A percentile compares a stretch with the other conserved stretches of the same genome.
phyloP scores from a whole-genome alignment of 2,113 vertebrate genomes.

The Leucosticte australis region DNA sequence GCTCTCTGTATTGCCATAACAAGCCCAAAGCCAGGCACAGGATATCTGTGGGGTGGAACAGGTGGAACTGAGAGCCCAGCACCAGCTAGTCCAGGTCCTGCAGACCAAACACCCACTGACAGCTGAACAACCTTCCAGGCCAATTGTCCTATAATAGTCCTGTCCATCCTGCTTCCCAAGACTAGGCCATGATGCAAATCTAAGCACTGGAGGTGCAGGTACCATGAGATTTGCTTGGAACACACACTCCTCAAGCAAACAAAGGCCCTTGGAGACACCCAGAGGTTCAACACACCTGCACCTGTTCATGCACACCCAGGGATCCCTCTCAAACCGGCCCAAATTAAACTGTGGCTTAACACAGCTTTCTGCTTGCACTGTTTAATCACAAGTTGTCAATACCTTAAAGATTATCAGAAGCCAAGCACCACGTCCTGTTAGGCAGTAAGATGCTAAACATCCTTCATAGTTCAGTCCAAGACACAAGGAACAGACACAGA shows the following conservation, averaged over 20 bases:
- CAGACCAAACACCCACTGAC: not conserved
- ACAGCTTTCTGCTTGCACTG: not conserved
- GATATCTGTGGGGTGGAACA: not conserved
- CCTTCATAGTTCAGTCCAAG: not conserved
- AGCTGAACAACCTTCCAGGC: not conserved
- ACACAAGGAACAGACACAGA: not conserved
- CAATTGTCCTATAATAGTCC: not conserved
- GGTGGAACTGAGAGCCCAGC: not conserved
- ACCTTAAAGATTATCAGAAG: not conserved
- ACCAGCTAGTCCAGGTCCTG: not conserved
- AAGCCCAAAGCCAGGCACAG: not conserved
- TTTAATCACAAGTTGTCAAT: not conserved
- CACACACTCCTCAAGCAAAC: not conserved
- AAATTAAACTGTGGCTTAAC: not conserved
- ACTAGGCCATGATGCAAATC: not conserved
- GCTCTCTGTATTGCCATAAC: not conserved
- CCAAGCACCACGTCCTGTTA: not conserved
- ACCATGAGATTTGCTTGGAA: not conserved
- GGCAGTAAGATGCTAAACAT: not conserved
- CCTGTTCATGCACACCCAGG: fast-evolving
- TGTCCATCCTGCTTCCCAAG: not conserved
- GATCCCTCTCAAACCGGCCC: not conserved
- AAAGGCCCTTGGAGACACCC: not conserved
- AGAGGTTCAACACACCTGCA: not conserved
- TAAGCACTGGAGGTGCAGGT: not conserved